A percentile compares a stretch with the other conserved stretches of the same genome.
Conservation (phyloP, 2,113 vertebrate genomes). For the Piaya cayana region DNA sequence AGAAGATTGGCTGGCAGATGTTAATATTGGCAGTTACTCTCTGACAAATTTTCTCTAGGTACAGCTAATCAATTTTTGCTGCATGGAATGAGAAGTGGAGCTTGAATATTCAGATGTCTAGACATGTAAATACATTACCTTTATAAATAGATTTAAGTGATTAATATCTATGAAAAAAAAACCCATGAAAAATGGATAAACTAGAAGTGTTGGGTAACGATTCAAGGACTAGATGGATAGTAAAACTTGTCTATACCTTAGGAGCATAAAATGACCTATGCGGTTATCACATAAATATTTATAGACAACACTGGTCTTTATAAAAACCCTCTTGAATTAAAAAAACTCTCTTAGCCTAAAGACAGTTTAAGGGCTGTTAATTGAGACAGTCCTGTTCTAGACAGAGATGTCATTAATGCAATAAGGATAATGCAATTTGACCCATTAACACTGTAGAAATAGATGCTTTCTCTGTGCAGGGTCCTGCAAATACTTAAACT, state of each 20-base stretch:
- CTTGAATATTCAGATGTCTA: conserved; percentile 28
- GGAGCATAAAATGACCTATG: neutral
- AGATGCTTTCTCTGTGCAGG: neutral
- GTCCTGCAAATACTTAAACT: neutral
- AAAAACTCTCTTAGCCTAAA: neutral
- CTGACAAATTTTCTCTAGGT: conserved; percentile 69
- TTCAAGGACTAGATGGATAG: neutral
- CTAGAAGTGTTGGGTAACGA: neutral
- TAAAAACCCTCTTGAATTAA: neutral
- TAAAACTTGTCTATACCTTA: neutral
- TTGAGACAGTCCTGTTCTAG: neutral
- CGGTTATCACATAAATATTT: neutral
- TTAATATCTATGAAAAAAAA: conserved; percentile 49
- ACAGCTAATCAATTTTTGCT: conserved; percentile 59
- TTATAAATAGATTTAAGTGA: conserved; percentile 63
- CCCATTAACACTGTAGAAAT: neutral
- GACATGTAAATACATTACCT: conserved; percentile 39
- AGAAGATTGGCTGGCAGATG: conserved; percentile 66
- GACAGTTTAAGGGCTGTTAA: neutral
- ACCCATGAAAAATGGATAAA: conserved; percentile 54
- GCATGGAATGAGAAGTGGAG: conserved; percentile 38
- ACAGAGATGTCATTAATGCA: neutral
- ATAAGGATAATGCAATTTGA: neutral
- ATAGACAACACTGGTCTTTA: neutral
- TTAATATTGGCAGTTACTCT: conserved; percentile 69